These are phyloP conservation scores for Perodicticus potto DNA, from an alignment of 2,797 vertebrate genomes.

Conservation along the genomic window DNA sequence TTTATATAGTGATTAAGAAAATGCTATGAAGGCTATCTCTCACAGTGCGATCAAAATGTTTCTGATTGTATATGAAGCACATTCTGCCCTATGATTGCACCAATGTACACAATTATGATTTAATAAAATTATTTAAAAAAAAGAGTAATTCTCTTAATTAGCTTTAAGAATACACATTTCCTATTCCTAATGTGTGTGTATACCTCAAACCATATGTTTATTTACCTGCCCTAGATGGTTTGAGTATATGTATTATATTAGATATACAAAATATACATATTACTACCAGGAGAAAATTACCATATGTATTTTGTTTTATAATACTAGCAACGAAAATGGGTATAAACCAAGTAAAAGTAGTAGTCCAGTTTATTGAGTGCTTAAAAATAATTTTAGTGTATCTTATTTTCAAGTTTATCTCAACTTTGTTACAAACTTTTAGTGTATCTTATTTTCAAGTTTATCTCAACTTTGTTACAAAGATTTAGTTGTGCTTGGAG, in stretches of 20 bases:
- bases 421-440: background rate
- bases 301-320: background rate
- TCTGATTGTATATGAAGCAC: too few relatives aligned
- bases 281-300: background rate
- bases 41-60: too few relatives aligned
- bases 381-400: background rate
- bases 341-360: background rate
- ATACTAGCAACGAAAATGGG: background rate
- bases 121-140: too few relatives aligned
- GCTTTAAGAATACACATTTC: background rate
- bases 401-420: background rate
- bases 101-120: too few relatives aligned
- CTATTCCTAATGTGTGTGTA: background rate
- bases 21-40: too few relatives aligned
- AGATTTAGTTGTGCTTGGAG: constrained; percentile 7
- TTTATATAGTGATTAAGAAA: too few relatives aligned
- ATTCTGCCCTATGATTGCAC: too few relatives aligned
- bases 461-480: background rate
- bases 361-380: background rate
- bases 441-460: background rate
- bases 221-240: background rate
- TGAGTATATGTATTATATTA: background rate
- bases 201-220: background rate
- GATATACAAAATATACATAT: background rate
- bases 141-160: background rate